Percentiles rank a stretch among this genome's conserved stretches.
phyloP scores from a whole-genome alignment of 2,113 vertebrate species.

The Acinonyx jubatus region DNA sequence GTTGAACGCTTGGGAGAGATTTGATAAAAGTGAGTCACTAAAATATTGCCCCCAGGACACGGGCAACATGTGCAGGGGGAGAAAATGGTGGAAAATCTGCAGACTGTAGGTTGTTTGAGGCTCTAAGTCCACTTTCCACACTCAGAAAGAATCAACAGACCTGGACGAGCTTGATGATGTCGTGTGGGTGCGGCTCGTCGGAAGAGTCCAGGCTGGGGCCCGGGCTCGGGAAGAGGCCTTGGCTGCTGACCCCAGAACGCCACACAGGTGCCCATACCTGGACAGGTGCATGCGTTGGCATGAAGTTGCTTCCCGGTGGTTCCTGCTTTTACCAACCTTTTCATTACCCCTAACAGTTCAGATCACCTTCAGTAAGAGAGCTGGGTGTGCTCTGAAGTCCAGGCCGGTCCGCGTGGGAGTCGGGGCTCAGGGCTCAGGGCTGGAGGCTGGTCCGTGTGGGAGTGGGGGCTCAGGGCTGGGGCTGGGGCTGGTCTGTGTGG shows the following conservation, averaged over 20 bases:
- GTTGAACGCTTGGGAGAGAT: not conserved
- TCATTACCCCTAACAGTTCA: not conserved
- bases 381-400: too few relatives aligned
- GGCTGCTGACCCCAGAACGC: not conserved
- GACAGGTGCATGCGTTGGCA: not conserved
- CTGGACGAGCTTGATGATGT: not conserved
- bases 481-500: too few relatives aligned
- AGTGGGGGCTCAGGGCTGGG: too few relatives aligned
- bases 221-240: not conserved
- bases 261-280: not conserved
- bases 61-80: not conserved
- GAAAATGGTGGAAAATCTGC: not conserved
- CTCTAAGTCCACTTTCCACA: not conserved
- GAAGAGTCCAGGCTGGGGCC: too few relatives aligned
- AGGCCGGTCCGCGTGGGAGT: not conserved
- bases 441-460: too few relatives aligned
- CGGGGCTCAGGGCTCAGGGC: too few relatives aligned
- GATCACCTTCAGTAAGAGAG: not conserved
- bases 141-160: not conserved
- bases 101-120: too few relatives aligned
- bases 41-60: not conserved
- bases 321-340: not conserved
- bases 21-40: constrained; percentile 3
- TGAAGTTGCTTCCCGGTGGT: not conserved
- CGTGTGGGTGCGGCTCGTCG: not conserved